Conservation (phyloP, 2,888 invertebrate genomes). For the Pollenia angustigena region DNA sequence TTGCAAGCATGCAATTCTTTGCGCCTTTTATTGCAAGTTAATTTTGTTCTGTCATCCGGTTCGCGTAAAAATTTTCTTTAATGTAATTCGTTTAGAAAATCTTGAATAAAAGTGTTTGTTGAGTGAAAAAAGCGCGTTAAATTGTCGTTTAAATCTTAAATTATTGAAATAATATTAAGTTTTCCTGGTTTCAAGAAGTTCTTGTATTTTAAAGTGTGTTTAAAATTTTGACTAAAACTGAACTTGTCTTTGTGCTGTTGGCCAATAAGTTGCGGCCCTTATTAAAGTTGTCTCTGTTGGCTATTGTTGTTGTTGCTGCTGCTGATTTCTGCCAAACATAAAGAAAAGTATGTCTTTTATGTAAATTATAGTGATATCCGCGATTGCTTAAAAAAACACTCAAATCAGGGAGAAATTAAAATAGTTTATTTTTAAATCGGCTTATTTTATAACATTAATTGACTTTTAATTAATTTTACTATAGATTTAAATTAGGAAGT, state of each 20-base stretch:
- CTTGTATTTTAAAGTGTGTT: not conserved
- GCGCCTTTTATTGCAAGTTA: not conserved
- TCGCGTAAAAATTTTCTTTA: not conserved
- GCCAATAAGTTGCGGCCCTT: not conserved
- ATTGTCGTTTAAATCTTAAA: not conserved
- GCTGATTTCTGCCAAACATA: no score
- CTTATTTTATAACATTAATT: no score
- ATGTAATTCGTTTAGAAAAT: not conserved
- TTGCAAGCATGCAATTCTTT: not conserved
- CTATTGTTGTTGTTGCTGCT: no score
- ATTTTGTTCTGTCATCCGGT: not conserved
- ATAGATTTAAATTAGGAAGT: no score
- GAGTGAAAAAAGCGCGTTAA: not conserved
- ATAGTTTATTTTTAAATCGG: no score
- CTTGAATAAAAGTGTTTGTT: slow-evolving; percentile 2
- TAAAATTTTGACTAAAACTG: not conserved
- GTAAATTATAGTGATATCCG: no score
- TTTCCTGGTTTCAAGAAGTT: not conserved
- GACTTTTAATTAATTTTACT: no score
- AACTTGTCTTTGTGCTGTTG: not conserved
- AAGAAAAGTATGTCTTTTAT: no score
- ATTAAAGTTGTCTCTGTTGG: no score
- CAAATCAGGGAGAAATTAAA: no score
- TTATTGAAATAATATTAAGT: not conserved
- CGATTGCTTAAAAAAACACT: no score